phyloP scores from a whole-genome alignment of 2,888 invertebrate species.

The Phaonia tiefii region DNA sequence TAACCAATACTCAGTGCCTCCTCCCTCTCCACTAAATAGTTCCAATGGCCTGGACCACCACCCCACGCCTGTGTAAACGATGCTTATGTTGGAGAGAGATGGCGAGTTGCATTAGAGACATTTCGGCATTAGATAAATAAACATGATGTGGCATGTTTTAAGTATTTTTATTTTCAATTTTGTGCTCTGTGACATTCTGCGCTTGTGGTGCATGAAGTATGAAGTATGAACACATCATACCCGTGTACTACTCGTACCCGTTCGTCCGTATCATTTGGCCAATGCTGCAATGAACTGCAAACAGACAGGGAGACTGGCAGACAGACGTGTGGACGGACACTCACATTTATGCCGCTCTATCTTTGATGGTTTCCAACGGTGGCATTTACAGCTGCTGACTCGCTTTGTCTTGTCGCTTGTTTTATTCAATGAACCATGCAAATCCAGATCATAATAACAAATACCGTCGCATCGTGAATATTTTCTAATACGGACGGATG shows the following conservation, averaged over 20 bases:
- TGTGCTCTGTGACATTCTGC: background rate
- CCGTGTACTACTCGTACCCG: no score
- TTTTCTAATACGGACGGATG: constrained; percentile 5
- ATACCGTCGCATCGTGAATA: constrained; percentile 22
- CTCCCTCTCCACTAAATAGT: no score
- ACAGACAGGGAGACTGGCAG: no score
- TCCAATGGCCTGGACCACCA: background rate
- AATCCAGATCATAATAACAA: constrained; percentile 51
- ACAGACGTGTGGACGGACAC: no score
- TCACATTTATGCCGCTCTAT: no score
- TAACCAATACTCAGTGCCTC: no score
- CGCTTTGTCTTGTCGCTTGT: constrained; percentile 38
- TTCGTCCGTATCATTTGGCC: background rate
- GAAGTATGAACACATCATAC: no score
- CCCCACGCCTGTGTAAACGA: background rate
- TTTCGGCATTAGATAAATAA: constrained; percentile 64
- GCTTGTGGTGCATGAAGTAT: background rate
- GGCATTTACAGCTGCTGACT: background rate
- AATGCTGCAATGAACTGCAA: no score
- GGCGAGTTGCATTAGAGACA: constrained; percentile 55
- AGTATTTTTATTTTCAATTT: constrained; percentile 27
- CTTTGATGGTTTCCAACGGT: no score
- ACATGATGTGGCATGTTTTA: constrained; percentile 61
- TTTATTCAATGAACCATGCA: constrained; percentile 42
- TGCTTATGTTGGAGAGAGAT: background rate